Evolutionary conservation across 2,888 invertebrate species (phyloP), one percentile per base, ranked within the genome.

Genomic region (Oscheius onirici): DNA sequence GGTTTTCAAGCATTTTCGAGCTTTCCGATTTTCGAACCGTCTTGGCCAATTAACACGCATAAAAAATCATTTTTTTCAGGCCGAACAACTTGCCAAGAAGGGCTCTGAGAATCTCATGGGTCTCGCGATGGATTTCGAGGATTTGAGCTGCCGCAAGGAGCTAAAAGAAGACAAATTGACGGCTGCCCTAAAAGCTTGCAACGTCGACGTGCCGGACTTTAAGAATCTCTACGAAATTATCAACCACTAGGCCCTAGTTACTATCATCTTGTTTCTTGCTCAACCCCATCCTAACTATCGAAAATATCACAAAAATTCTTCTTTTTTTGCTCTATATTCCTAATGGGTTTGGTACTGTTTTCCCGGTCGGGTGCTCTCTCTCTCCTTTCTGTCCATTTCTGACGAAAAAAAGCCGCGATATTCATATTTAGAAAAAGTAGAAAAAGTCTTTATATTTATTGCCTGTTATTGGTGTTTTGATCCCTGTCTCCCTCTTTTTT

Each of bases 341-440:
- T 58, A 44, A 69, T 69, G 69, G 69, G 69, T 69, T 65, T 41
- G 69, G 49, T 58, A n/a, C 49, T 57, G 24, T 68, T 67, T 58
- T 54, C 58, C 68, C 63, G 61, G 70, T 70, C 70, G 70, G 70
- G 70, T 70, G 63, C 52, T 49, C 26, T 57, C 15, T 22, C 20
- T 66, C n/a, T 66, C 22, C n/a, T 34, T 51, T 17, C 51, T 54
- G 34, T 34, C 34, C 34, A 34, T 34, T 34, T 34, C 34, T 34
- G 3, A 8, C 3, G 8, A 34, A 34, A 34, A 34, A 34, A 34
- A 34, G 34, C n/a, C n/a, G n/a, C n/a, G n/a, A n/a, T n/a, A n/a
- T n/a, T n/a, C n/a, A n/a, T 34, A 34, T 34, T 6, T 34, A 34
- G 34, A 34, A 34, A 34, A 34, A 3, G 34, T 34, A 34, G 34